A percentile compares a stretch with the other conserved stretches of the same genome.
phyloP scores from a whole-genome alignment of 2,113 vertebrate species.

The Coturnix japonica region DNA sequence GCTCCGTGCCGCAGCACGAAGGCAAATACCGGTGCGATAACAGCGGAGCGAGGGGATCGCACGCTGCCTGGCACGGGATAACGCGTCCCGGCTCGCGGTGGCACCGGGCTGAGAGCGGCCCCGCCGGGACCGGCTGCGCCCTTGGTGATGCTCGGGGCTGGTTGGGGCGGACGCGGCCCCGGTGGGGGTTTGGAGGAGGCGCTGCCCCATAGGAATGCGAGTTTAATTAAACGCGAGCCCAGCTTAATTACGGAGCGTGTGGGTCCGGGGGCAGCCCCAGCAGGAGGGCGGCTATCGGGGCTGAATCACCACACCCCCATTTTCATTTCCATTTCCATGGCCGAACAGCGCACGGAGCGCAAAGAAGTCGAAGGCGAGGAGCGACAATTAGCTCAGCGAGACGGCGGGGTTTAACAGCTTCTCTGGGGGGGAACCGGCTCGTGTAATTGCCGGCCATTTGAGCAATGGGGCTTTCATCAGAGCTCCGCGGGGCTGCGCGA shows the following conservation, averaged over 20 bases:
- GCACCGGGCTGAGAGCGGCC: too few relatives aligned
- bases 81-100: too few relatives aligned
- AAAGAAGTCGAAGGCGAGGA: neutral
- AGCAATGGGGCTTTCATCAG: constrained; percentile 40
- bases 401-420: constrained; percentile 1
- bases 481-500: neutral
- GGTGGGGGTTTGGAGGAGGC: too few relatives aligned
- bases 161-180: too few relatives aligned
- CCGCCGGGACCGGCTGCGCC: too few relatives aligned
- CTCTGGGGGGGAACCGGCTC: neutral
- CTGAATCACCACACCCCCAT: too few relatives aligned
- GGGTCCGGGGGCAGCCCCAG: neutral
- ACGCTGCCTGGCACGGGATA: too few relatives aligned
- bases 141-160: too few relatives aligned
- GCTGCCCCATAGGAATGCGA: neutral
- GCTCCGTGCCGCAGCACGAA: neutral
- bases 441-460: constrained; percentile 33
- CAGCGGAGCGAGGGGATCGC: neutral
- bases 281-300: too few relatives aligned
- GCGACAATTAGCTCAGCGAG: neutral
- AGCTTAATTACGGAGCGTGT: neutral
- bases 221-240: neutral
- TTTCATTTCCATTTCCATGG: too few relatives aligned
- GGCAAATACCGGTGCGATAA: too few relatives aligned
- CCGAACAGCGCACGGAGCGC: neutral